Conservation (phyloP, 2,797 vertebrate species). For the Morus bassanus region DNA sequence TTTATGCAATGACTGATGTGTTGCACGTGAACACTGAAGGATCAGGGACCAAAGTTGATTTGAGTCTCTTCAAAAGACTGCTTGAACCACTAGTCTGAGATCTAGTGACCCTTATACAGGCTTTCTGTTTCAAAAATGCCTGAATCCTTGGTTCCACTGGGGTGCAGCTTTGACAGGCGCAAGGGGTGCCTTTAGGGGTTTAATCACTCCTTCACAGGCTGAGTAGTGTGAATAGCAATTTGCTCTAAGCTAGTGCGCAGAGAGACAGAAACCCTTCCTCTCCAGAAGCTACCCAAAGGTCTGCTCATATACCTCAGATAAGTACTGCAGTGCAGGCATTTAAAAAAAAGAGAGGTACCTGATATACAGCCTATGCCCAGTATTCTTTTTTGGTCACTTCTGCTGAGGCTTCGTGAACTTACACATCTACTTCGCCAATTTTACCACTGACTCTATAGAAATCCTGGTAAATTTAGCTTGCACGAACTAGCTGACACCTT, state of each 20-base stretch:
- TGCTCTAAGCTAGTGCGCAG: neutral
- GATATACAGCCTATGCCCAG: neutral
- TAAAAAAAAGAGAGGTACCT: neutral
- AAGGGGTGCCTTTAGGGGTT: neutral
- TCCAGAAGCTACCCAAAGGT: neutral
- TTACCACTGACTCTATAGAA: neutral
- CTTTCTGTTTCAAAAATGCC: neutral
- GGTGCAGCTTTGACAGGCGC: neutral
- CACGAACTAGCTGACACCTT: neutral
- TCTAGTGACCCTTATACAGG: neutral
- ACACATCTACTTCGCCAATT: neutral
- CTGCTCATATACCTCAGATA: neutral
- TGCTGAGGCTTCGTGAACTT: neutral
- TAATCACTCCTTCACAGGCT: neutral
- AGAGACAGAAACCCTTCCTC: neutral
- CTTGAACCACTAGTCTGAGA: neutral
- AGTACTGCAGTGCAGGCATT: neutral
- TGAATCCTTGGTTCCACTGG: neutral
- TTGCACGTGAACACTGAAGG: neutral
- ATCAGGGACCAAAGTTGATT: neutral
- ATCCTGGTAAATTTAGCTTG: neutral
- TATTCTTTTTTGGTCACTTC: neutral
- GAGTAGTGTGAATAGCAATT: neutral
- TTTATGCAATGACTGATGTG: neutral
- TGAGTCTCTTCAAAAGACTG: neutral